Percentiles rank a stretch among this genome's conserved stretches.
phyloP scores from a whole-genome alignment of 2,113 vertebrate species.

The Otolemur garnettii region DNA sequence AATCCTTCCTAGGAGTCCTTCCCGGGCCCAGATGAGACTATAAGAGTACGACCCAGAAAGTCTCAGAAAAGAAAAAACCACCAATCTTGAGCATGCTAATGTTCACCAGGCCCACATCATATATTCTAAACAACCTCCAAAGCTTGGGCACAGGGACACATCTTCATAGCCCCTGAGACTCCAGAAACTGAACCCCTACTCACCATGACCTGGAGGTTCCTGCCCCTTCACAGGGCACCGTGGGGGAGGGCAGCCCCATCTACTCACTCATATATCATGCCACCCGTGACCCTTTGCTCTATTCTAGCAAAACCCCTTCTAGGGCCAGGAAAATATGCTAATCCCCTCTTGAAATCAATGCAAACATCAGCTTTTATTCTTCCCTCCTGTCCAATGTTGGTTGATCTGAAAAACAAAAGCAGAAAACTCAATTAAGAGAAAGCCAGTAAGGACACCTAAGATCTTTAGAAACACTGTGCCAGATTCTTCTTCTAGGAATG shows the following conservation, averaged over 20 bases:
- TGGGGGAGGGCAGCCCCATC: neutral
- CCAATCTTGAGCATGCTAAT: neutral
- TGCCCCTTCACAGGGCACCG: neutral
- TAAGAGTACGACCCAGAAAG: neutral
- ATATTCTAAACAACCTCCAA: neutral
- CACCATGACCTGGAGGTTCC: neutral
- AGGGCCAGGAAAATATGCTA: neutral
- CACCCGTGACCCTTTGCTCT: neutral
- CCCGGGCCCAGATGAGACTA: neutral
- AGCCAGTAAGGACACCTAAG: neutral
- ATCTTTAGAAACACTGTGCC: conserved; percentile 7
- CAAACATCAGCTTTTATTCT: neutral
- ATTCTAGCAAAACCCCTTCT: neutral
- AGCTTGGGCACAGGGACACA: neutral
- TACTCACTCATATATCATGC: neutral
- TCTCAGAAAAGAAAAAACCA: neutral
- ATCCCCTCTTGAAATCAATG: neutral
- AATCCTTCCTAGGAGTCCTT: neutral
- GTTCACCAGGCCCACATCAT: neutral
- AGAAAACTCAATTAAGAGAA: neutral
- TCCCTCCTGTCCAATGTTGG: neutral
- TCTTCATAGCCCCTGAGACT: neutral
- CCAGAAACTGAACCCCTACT: neutral
- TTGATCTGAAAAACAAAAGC: neutral
- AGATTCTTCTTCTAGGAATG: neutral